Percentiles rank a stretch among this genome's conserved stretches.
Evolutionary conservation across 2,888 invertebrate species (phyloP).

Genomic region (Acronicta aceris): DNA sequence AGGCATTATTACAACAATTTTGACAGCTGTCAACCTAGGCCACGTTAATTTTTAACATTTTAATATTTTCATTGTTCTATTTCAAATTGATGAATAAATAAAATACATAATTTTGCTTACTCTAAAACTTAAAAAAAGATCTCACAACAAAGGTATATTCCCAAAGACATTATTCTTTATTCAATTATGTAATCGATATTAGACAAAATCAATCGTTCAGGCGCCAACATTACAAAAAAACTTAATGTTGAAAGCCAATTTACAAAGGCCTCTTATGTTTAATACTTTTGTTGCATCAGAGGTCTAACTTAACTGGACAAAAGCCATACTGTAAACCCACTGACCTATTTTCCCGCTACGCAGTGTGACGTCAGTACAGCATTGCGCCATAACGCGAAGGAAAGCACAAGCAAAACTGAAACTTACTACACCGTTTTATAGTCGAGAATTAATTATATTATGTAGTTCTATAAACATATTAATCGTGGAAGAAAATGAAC

Average conservation of each 20-base stretch:
- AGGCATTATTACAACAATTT: slow-evolving; percentile 8
- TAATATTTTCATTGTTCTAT: too few relatives aligned
- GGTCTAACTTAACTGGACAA: slow-evolving; percentile 57
- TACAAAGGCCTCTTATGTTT: slow-evolving; percentile 21
- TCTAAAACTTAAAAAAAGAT: too few relatives aligned
- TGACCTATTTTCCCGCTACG: slow-evolving; percentile 77
- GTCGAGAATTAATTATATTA: slow-evolving; percentile 35
- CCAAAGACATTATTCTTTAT: slow-evolving; percentile 19
- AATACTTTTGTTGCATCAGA: slow-evolving; percentile 28
- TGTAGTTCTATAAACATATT: slow-evolving; percentile 16
- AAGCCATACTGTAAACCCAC: slow-evolving; percentile 66
- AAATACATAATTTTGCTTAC: too few relatives aligned
- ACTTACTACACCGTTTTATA: slow-evolving; percentile 51
- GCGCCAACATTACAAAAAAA: slow-evolving; percentile 38
- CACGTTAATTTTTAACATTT: too few relatives aligned
- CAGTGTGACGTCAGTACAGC: slow-evolving; percentile 80
- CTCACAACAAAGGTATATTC: neutral
- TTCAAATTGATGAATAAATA: too few relatives aligned
- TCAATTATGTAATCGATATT: slow-evolving; percentile 42
- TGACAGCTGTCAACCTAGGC: slow-evolving; percentile 10
- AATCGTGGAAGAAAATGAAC: slow-evolving; percentile 42
- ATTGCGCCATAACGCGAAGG: slow-evolving; percentile 71
- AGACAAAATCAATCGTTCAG: slow-evolving; percentile 36
- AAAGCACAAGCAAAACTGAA: slow-evolving; percentile 57
- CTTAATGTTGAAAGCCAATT: slow-evolving; percentile 19